Base-by-base conservation (phyloP, 1,140 invertebrate genomes). In the Adelges cooleyi region DNA sequence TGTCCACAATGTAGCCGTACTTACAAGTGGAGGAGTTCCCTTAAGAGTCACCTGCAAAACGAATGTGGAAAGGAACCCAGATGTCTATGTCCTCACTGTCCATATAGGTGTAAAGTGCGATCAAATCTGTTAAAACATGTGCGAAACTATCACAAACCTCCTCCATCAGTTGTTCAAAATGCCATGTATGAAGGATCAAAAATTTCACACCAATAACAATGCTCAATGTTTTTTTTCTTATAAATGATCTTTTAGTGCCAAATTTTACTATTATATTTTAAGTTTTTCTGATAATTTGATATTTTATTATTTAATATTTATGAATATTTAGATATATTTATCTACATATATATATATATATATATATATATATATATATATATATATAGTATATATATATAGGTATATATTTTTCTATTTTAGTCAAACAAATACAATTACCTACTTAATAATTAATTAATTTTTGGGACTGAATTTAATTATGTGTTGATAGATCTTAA, bases 1-100 rank as follows among this genome's bases (percentile, higher is more conserved):
- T 71, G 70, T 66, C 70, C 66, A 15, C 53, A 77, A 1, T 79
- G 78, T 67, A 76, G 77, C 23, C 77, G 84, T 69, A 79, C 79
- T 13, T 86, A 86, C 73, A 80, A 80, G 18, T 77, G 76, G 65
- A 81, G 80, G 18, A 77, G 80, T 69, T 83, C 82, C 68, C 74
- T 84, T 38, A 81, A 80, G 68, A 79, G 82, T 8, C 84, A 86
- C 74, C 75, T 82, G 67, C 80, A 80, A 42, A 68, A 69, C 22
- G 70, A 71, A 52, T 75, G 74, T 53, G 70, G 71, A 22, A 72
- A 73, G 66, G 70, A 69, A 42, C 68, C 68, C n/a, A 65, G 65
- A 27, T 70, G 69, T 52, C 20, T 54, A 11, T 71, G 70, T 40
- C 78, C 80, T 20, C 74, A 77, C 48, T 82, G 81, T 42, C 65